Conservation (phyloP, 2,113 vertebrate genomes). For the Halichoeres trimaculatus region DNA sequence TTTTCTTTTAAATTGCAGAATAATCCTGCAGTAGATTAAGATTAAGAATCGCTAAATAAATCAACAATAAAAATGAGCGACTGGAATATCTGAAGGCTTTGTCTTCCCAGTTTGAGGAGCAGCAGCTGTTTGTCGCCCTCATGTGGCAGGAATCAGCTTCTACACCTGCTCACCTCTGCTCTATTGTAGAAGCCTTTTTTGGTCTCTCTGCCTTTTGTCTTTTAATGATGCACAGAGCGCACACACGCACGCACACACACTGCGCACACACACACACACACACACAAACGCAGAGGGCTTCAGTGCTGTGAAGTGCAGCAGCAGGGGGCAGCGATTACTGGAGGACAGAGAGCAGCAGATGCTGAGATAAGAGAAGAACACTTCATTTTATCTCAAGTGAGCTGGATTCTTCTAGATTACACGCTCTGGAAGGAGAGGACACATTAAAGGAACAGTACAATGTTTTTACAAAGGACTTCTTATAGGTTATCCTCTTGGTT, state of each 20-base stretch:
- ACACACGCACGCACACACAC: background rate
- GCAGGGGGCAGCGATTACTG: slow-evolving; percentile 17
- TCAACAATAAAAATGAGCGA: too few species aligned
- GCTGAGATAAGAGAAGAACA: background rate
- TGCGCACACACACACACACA: slow-evolving; percentile 5
- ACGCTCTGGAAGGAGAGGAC: background rate
- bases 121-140: slow-evolving; percentile 49
- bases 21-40: too few species aligned
- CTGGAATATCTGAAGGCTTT: too few species aligned
- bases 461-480: slow-evolving; percentile 4
- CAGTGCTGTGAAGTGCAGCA: slow-evolving; percentile 33
- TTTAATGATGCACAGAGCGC: slow-evolving; percentile 10
- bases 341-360: background rate
- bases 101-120: background rate
- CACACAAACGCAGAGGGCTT: slow-evolving; percentile 1
- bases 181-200: background rate
- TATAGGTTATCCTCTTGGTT: slow-evolving; percentile 1
- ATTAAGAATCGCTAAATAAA: too few species aligned
- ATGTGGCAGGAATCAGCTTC: slow-evolving; percentile 49
- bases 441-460: background rate
- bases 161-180: slow-evolving; percentile 22
- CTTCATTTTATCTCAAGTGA: slow-evolving; percentile 25
- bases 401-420: slow-evolving; percentile 36
- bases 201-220: slow-evolving; percentile 19
- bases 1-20: background rate